These are phyloP conservation scores for Notodonta ziczac DNA, from an alignment of 2,888 invertebrate genomes.

Conservation along the genomic window DNA sequence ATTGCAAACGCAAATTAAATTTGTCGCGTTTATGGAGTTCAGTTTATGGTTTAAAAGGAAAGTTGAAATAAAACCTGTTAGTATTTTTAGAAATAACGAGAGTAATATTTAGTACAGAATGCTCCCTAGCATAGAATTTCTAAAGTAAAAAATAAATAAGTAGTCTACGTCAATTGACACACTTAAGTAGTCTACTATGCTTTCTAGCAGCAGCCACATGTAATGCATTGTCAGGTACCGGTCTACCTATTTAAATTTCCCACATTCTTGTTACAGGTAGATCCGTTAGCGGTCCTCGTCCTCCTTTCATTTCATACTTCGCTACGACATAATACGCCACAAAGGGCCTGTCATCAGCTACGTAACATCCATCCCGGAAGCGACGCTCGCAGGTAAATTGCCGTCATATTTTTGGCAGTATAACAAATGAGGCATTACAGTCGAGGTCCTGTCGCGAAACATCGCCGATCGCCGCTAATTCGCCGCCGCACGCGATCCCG, in stretches of 20 bases:
- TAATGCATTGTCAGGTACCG: too few species aligned
- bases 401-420: constrained; percentile 3
- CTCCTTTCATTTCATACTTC: constrained; percentile 9
- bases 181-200: too few species aligned
- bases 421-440: constrained; percentile 2
- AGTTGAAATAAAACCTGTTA: neutral
- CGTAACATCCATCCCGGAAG: constrained; percentile 1
- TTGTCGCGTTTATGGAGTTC: constrained; percentile 11
- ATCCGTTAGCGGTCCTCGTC: neutral
- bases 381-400: neutral
- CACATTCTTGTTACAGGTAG: too few species aligned
- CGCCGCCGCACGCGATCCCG: constrained; percentile 23
- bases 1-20: constrained; percentile 40
- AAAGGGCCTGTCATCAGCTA: neutral
- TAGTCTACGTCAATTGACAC: too few species aligned
- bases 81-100: too few species aligned
- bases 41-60: neutral
- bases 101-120: too few species aligned
- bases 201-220: too few species aligned
- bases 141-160: too few species aligned
- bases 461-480: constrained; percentile 16
- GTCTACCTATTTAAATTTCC: too few species aligned
- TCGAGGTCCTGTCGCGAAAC: constrained; percentile 9
- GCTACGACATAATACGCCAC: constrained; percentile 10
- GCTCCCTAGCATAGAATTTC: too few species aligned